Base-by-base conservation (phyloP, 2,113 vertebrate genomes). In the Thinocorus orbignyianus region DNA sequence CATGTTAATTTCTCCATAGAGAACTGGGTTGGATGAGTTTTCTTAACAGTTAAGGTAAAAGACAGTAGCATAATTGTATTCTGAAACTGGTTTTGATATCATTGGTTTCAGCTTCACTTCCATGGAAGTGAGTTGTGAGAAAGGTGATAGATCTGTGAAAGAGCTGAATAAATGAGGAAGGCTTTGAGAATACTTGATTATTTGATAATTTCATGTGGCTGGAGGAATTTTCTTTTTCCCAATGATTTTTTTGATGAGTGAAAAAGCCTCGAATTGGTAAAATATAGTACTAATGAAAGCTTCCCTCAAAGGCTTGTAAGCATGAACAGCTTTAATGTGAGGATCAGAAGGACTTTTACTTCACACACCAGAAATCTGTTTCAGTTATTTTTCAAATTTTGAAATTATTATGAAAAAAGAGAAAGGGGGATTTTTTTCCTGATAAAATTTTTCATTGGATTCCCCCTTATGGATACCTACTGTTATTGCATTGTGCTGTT, bases 331-430 rank as follows among this genome's bases (percentile, higher is more conserved):
- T 77, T 52, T 33, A 70, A 52, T 24, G 9, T 5, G 7, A 78
- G 26, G 2, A 84, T 62, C 6, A 58, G 64, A 78, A 78, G 4
- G 5, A 41, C 17, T 55, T 46, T 51, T 81, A 55, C 19, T 41
- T 81, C 12, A n/a, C 18, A 35, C 81, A 62, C 2, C 44, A 26
- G 72, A 35, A 26, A 48, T 72, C 39, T 68, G 2, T 31, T 93
- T 70, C 24, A 23, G 15, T 26, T 77, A 35, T 55, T 69, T 81
- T 77, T 69, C 14, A 69, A 60, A 33, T 52, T 81, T 54, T 61
- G 25, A 58, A 58, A 28, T 1, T 5, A 13, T 8, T 17, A 2
- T 3, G 16, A 1, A 10, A n/a, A 58, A 35, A n/a, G n/a, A n/a
- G n/a, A 68, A 55, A 9, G 22, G 1, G 1, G 2, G 0, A 25